Conservation (phyloP, 2,888 invertebrate species). For the Dione juno region DNA sequence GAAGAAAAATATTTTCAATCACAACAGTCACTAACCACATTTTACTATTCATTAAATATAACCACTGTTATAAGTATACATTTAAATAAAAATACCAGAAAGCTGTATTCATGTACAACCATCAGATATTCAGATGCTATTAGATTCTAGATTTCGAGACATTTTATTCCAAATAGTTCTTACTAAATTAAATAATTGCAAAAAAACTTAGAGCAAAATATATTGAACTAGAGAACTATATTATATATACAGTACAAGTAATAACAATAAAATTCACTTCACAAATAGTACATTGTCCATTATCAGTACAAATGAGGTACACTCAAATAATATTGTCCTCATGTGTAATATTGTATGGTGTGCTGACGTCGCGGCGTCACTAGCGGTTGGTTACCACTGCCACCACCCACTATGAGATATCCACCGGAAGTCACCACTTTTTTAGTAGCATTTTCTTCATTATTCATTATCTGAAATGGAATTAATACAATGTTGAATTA, state of each 20-base stretch:
- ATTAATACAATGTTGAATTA: neutral
- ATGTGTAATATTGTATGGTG: slow-evolving; percentile 59
- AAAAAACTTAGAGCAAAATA: neutral
- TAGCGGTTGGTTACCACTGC: slow-evolving; percentile 47
- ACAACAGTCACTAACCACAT: slow-evolving; percentile 10
- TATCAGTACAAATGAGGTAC: neutral
- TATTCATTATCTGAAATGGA: slow-evolving; percentile 58
- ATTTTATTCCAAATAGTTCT: neutral
- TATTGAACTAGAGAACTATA: neutral
- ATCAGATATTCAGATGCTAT: neutral
- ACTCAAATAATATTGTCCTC: slow-evolving; percentile 1
- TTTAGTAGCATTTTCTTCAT: slow-evolving; percentile 60
- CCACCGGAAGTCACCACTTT: slow-evolving; percentile 76
- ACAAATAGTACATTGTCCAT: neutral
- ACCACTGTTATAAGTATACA: too few relatives aligned
- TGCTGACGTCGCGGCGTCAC: slow-evolving; percentile 57
- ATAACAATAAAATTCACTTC: neutral
- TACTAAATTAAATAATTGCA: neutral
- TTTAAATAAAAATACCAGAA: neutral
- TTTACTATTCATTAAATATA: neutral
- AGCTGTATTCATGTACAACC: neutral
- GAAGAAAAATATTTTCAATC: neutral
- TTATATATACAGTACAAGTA: neutral
- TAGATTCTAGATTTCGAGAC: neutral
- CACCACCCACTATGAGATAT: slow-evolving; percentile 70